Conservation (phyloP, 2,113 vertebrate genomes). For the Butorides virescens region DNA sequence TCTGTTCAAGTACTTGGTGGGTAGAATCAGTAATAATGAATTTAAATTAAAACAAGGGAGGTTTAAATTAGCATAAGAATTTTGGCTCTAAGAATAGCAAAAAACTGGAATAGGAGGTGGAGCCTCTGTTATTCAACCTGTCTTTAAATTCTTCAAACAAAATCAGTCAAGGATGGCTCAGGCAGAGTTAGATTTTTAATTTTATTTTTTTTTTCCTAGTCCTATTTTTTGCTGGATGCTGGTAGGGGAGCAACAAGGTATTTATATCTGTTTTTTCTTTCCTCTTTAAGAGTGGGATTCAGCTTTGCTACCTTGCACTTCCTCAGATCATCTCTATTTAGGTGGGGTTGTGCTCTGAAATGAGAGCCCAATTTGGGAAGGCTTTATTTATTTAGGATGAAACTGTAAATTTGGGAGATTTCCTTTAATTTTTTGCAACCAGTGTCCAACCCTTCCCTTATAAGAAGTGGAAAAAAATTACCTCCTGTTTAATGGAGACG, state of each 20-base stretch:
- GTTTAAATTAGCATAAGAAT: constrained; percentile 59
- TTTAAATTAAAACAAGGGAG: constrained; percentile 60
- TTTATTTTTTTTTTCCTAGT: background rate
- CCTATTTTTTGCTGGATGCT: background rate
- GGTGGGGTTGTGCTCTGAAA: background rate
- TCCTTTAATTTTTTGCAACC: background rate
- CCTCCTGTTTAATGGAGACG: background rate
- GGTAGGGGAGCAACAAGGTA: background rate
- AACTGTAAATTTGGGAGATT: background rate
- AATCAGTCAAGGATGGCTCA: background rate
- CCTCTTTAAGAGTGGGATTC: background rate
- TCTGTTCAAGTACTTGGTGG: constrained; percentile 21
- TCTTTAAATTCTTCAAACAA: constrained; percentile 17
- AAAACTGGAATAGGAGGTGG: constrained; percentile 14
- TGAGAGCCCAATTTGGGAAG: background rate
- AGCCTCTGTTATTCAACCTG: constrained; percentile 11
- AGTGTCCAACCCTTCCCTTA: background rate
- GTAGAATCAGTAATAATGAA: constrained; percentile 46
- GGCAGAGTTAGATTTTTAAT: background rate
- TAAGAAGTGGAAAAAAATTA: background rate
- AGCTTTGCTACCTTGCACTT: background rate
- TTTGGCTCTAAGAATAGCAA: constrained; percentile 43
- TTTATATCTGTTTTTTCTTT: background rate
- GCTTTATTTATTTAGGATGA: background rate
- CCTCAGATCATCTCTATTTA: background rate